Conservation (phyloP, 1,140 invertebrate genomes). For the Mesaphorura yosii region DNA sequence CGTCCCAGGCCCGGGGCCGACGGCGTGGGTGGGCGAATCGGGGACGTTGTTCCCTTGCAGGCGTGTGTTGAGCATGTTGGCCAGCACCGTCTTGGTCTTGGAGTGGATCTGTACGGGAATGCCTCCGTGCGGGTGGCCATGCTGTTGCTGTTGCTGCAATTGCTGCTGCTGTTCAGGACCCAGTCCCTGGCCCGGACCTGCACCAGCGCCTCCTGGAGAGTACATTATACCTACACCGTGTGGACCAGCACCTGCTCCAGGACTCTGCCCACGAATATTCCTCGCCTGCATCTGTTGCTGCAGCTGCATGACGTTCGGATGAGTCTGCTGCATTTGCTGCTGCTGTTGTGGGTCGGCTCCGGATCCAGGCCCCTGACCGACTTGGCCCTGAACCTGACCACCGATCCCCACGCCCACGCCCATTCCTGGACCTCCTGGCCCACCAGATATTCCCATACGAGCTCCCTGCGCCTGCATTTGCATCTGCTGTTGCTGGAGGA, state of each 20-base stretch:
- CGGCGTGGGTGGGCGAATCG: no score
- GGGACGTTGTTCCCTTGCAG: no score
- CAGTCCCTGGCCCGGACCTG: not conserved
- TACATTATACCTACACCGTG: no score
- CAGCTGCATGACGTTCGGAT: no score
- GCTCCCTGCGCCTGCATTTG: not conserved
- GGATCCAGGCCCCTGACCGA: no score
- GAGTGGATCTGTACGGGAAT: no score
- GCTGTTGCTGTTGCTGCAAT: not conserved
- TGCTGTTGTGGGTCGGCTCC: constrained; percentile 2
- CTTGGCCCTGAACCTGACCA: not conserved
- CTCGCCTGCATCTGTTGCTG: no score
- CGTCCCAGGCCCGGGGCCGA: no score
- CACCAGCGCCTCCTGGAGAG: no score
- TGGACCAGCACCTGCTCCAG: no score
- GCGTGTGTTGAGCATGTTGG: not conserved
- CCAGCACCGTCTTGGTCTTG: not conserved
- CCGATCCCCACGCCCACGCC: not conserved
- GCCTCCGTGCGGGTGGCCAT: not conserved
- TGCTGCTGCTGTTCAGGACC: not conserved
- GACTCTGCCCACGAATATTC: no score
- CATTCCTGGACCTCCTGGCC: not conserved
- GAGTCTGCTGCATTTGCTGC: not conserved
- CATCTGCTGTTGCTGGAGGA: not conserved
- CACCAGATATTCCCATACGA: not conserved